These are phyloP conservation scores for Paralinhomoeus sp. DNA, from an alignment of 2,888 invertebrate genomes.

Conservation along the genomic window DNA sequence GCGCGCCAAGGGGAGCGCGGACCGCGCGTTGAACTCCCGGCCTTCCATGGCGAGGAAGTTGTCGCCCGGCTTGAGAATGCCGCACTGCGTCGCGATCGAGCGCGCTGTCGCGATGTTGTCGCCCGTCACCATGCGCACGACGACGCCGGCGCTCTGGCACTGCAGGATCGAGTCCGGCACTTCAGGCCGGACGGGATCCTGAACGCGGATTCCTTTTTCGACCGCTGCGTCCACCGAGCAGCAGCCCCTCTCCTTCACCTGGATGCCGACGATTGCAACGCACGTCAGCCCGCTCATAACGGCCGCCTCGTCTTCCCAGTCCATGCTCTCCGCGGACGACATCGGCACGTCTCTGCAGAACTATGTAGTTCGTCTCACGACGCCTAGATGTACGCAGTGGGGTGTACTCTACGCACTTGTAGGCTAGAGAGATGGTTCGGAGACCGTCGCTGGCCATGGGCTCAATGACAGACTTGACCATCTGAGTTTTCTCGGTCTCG, in stretches of 20 bases:
- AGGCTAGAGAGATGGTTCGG: constrained; percentile 32
- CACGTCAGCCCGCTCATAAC: constrained; percentile 76
- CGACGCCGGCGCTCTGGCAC: constrained; percentile 92
- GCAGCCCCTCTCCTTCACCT: too few relatives aligned
- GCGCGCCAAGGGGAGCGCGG: too few relatives aligned
- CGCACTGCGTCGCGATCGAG: constrained; percentile 89
- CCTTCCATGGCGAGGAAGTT: constrained; percentile 91
- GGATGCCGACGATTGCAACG: constrained; percentile 82
- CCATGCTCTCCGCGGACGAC: constrained; percentile 12
- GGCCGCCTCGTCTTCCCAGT: constrained; percentile 70
- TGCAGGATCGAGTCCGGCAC: constrained; percentile 64
- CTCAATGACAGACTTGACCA: constrained; percentile 29
- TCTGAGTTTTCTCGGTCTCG: constrained; percentile 23
- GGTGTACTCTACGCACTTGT: constrained; percentile 19
- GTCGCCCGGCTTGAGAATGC: constrained; percentile 73
- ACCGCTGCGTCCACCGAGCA: too few relatives aligned
- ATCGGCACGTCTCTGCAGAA: neutral
- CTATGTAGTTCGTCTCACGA: constrained; percentile 2
- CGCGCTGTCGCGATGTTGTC: constrained; percentile 58
- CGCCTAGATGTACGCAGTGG: too few relatives aligned
- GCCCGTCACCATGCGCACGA: constrained; percentile 62
- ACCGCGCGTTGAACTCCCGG: constrained; percentile 84
- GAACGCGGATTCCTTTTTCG: too few relatives aligned
- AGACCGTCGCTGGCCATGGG: constrained; percentile 33
- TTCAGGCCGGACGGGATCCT: constrained; percentile 81